Evolutionary conservation across 2,113 vertebrate genomes (phyloP).

Genomic region (Alethe castanea): DNA sequence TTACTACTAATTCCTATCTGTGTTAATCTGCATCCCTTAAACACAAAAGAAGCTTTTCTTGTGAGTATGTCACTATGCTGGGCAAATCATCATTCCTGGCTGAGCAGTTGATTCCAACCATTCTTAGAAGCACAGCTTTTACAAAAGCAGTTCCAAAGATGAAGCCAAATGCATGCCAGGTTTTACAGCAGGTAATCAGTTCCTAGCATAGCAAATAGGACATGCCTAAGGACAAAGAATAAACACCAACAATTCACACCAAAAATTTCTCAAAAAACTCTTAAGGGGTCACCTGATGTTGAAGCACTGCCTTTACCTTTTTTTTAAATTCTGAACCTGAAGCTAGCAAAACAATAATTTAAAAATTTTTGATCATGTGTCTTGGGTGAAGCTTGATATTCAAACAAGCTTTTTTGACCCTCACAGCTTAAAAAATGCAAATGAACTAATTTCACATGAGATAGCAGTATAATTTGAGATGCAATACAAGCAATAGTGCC

Average conservation of each 20-base stretch:
- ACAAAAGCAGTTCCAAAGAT: no score
- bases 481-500: not conserved
- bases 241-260: not conserved
- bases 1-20: not conserved
- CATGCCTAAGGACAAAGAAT: not conserved
- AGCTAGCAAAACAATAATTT: not conserved
- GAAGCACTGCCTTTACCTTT: not conserved
- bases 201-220: not conserved
- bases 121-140: not conserved
- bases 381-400: not conserved
- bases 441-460: not conserved
- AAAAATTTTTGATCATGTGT: not conserved
- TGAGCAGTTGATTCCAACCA: not conserved
- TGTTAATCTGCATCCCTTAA: not conserved
- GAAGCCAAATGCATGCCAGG: no score
- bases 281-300: not conserved
- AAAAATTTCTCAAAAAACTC: rapidly evolving
- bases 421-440: not conserved
- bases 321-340: not conserved
- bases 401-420: not conserved
- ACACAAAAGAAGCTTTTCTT: not conserved
- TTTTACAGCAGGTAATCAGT: no score
- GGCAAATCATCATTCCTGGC: not conserved
- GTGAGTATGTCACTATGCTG: not conserved
- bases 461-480: not conserved